These are phyloP conservation scores for Atrina japonica DNA, from an alignment of 2,888 invertebrate genomes.

Conservation along the genomic window DNA sequence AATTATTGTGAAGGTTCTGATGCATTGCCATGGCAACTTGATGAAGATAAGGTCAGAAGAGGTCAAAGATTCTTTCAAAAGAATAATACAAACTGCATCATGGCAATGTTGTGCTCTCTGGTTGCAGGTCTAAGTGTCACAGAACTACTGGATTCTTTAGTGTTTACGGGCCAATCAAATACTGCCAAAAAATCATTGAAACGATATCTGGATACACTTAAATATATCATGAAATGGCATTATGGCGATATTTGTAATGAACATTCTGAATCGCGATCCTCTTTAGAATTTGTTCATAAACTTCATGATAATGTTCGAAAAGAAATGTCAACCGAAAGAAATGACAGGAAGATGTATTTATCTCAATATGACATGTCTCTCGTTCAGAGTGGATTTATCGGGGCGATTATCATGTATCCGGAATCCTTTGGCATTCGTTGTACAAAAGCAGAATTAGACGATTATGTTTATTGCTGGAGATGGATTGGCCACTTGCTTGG, in stretches of 20 bases:
- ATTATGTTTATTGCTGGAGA: constrained; percentile 91
- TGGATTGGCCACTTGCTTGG: constrained; percentile 91
- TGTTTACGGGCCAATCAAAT: constrained; percentile 87
- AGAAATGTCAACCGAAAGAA: constrained; percentile 78
- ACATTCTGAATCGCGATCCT: constrained; percentile 80
- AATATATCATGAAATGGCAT: constrained; percentile 91
- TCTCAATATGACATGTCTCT: constrained; percentile 92
- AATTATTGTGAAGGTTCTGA: too few relatives aligned
- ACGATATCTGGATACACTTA: constrained; percentile 89
- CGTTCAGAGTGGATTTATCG: constrained; percentile 94
- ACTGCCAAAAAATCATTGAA: constrained; percentile 86
- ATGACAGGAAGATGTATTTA: constrained; percentile 81
- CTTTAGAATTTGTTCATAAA: constrained; percentile 81
- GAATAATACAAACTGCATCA: constrained; percentile 87
- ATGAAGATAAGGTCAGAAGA: constrained; percentile 80
- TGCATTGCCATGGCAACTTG: constrained; percentile 80
- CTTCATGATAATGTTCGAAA: constrained; percentile 83
- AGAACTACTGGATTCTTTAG: constrained; percentile 87
- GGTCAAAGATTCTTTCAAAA: constrained; percentile 88
- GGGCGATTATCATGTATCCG: constrained; percentile 85
- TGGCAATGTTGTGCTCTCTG: constrained; percentile 89
- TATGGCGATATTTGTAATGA: constrained; percentile 86
- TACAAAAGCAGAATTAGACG: constrained; percentile 86
- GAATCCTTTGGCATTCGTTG: constrained; percentile 86
- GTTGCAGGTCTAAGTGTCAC: constrained; percentile 88